Conservation (phyloP, 2,888 invertebrate genomes). For the Leptopilina drosophilae region DNA sequence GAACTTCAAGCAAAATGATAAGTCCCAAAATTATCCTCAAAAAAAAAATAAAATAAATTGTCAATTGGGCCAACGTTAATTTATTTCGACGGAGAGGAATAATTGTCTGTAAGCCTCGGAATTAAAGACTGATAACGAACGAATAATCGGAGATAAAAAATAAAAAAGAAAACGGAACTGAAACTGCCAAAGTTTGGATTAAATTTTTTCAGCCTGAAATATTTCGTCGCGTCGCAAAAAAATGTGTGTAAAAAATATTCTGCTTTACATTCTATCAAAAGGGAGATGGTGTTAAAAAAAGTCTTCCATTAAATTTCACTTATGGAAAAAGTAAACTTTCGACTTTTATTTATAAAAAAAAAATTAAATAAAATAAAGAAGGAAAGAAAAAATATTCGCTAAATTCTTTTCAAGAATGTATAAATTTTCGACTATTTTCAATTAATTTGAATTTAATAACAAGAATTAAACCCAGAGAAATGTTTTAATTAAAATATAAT, state of each 20-base stretch:
- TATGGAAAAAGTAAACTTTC: not conserved
- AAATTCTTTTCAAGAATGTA: too few species aligned
- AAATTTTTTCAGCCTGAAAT: not conserved
- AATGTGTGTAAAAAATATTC: not conserved
- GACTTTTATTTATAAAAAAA: not conserved
- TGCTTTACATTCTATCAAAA: not conserved
- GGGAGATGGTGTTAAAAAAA: conserved; percentile 26
- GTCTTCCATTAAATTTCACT: conserved; percentile 15
- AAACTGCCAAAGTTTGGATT: conserved; percentile 34
- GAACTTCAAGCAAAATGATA: conserved; percentile 75
- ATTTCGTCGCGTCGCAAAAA: conserved; percentile 4
- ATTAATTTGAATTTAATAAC: too few species aligned
- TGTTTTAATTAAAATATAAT: too few species aligned
- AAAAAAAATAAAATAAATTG: too few species aligned
- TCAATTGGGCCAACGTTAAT: conserved; percentile 26
- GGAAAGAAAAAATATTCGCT: too few species aligned
- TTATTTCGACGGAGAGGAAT: conserved; percentile 24
- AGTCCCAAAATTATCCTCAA: conserved; percentile 51
- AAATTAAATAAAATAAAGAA: too few species aligned
- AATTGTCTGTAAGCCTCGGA: conserved; percentile 5
- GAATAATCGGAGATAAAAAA: conserved; percentile 33
- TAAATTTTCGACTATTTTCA: too few species aligned
- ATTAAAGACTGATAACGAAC: conserved; percentile 26
- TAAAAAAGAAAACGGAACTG: conserved; percentile 11
- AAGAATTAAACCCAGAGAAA: too few species aligned